These are phyloP conservation scores for Resseliella maxima DNA, from an alignment of 2,888 invertebrate species.

Conservation along the genomic window DNA sequence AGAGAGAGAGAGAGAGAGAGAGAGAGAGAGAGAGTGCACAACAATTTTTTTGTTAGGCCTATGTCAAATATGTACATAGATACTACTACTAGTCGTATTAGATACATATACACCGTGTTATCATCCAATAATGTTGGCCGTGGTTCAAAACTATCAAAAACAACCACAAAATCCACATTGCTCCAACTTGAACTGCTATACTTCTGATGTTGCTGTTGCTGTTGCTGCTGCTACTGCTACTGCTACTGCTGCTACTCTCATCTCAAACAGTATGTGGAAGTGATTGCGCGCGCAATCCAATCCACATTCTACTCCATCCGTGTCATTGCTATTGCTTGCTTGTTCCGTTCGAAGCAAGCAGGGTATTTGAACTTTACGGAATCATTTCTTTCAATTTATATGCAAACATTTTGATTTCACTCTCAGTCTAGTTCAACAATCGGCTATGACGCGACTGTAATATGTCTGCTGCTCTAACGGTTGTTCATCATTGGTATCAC, in stretches of 20 bases:
- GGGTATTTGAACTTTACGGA: conserved; percentile 56
- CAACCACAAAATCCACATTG: background rate
- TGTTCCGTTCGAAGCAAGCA: background rate
- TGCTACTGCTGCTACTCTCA: background rate
- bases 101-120: background rate
- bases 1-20: background rate
- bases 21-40: background rate
- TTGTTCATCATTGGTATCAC: conserved; percentile 19
- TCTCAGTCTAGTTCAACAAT: conserved; percentile 57
- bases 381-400: conserved; percentile 41
- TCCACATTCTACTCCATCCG: background rate
- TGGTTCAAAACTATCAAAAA: background rate
- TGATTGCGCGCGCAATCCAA: conserved; percentile 44
- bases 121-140: background rate
- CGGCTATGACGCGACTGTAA: conserved; percentile 59
- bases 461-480: conserved; percentile 58
- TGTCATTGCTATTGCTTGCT: conserved; percentile 3
- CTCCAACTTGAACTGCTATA: background rate
- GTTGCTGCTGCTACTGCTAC: background rate
- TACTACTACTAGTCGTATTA: background rate
- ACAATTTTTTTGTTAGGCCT: background rate
- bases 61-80: no score
- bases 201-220: background rate
- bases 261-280: conserved; percentile 42
- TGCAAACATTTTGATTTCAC: conserved; percentile 57